phyloP scores from a whole-genome alignment of 1,140 invertebrate species.

The Akabosia matsudoensis region DNA sequence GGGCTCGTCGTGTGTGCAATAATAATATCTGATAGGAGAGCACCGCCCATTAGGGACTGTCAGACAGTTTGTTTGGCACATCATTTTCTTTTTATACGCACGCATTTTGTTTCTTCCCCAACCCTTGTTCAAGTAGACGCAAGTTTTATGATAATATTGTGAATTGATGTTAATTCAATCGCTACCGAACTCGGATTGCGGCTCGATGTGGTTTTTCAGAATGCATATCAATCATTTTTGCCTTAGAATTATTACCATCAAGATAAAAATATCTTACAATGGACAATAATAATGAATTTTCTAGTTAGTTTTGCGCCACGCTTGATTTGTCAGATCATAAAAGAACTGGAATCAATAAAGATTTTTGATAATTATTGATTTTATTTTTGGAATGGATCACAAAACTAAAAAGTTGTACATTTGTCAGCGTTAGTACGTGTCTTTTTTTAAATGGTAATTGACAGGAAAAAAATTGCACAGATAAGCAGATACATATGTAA shows the following conservation, averaged over 20 bases:
- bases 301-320: background rate
- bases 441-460: too few species aligned
- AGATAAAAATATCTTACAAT: too few species aligned
- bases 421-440: too few species aligned
- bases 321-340: background rate
- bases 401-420: too few species aligned
- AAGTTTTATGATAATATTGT: background rate
- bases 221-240: too few species aligned
- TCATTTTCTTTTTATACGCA: conserved; percentile 18
- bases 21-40: conserved; percentile 19
- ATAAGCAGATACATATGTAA: too few species aligned
- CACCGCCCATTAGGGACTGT: conserved; percentile 23
- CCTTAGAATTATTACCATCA: too few species aligned
- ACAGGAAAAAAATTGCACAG: too few species aligned
- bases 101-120: too few species aligned
- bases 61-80: conserved; percentile 10
- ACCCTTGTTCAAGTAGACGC: background rate
- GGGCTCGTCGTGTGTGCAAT: conserved; percentile 22
- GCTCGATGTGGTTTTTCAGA: too few species aligned
- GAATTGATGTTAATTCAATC: conserved; percentile 13
- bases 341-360: too few species aligned
- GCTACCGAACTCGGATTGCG: conserved; percentile 4
- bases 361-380: background rate
- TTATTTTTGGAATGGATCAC: background rate
- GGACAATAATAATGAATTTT: background rate